Base-by-base conservation (phyloP, 2,888 invertebrate species). In the Xylota sylvarum region DNA sequence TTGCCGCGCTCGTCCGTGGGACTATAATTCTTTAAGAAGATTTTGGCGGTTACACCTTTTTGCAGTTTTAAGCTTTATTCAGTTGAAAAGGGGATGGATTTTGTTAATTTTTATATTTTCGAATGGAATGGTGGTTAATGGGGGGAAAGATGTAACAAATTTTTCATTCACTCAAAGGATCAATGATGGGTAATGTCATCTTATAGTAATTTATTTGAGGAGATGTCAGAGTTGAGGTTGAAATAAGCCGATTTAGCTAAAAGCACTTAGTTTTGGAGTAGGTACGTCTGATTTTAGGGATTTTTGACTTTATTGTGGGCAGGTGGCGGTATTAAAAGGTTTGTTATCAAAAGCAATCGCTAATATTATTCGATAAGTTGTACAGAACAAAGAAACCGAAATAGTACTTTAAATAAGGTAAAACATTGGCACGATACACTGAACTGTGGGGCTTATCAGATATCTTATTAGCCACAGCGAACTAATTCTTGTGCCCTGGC, bases 1-100 rank as follows among this genome's bases (percentile, higher is more conserved):
- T 19, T 30, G 10, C 19, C 48, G 14, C 14, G 27, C n/a, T n/a
- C n/a, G 35, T n/a, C 10, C 14, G 40, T n/a, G n/a, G 67, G 50
- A 19, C 40, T n/a, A 46, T 79, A 79, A 79, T 72, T 79, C 79
- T 37, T 64, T 72, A 70, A 64, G 70, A 72, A 52, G 79, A 70
- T 79, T 78, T 52, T 35, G 27, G 37, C 43, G 52, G 69, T 79
- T 72, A 79, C 70, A 69, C 70, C 64, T 79, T 56, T 70, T 72
- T 35, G 79, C 64, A 46, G 62, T 35, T 64, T 23, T 62, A 79
- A 72, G 70, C 70, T 58, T 79, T 72, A 64, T 64, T 67, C 23
- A 48, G 46, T 64, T 27, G 30, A 37, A 55, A 48, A 2, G 27
- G 43, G 48, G 40, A 55, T 12, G 19, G 23, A 40, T 70, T 56